Conservation (phyloP, 1,140 invertebrate genomes). For the Zaprionus camerounensis region DNA sequence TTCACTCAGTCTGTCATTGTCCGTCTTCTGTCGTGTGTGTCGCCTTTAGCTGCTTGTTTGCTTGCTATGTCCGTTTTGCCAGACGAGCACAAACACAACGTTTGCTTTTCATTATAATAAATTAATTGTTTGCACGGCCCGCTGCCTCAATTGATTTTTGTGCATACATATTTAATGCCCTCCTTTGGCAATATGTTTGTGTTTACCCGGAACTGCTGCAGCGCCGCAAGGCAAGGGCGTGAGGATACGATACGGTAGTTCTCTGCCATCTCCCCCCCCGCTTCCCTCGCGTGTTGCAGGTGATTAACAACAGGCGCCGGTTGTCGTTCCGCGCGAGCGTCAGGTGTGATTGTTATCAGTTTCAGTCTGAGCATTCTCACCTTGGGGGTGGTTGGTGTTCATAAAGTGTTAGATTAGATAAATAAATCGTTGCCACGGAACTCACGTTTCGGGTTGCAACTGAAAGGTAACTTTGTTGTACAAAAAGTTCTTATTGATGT, state of each 20-base stretch:
- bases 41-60: constrained; percentile 3
- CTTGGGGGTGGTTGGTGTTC: constrained; percentile 3
- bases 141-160: constrained; percentile 44
- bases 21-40: constrained; percentile 3
- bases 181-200: constrained; percentile 34
- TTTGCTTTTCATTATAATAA: constrained; percentile 73
- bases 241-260: neutral
- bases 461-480: neutral
- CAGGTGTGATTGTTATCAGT: constrained; percentile 57
- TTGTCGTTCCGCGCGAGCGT: constrained; percentile 15
- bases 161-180: constrained; percentile 60
- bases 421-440: neutral
- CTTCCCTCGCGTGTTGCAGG: constrained; percentile 58
- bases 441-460: neutral
- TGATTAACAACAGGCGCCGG: constrained; percentile 54
- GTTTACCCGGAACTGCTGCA: constrained; percentile 36
- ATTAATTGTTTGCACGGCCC: constrained; percentile 55
- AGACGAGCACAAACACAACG: constrained; percentile 35
- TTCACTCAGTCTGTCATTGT: neutral
- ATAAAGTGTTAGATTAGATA: constrained; percentile 32
- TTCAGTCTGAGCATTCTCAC: constrained; percentile 27
- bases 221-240: neutral
- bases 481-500: neutral
- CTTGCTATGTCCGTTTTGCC: constrained; percentile 26
- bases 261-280: neutral